These are phyloP conservation scores for Pagetopsis macropterus DNA, from an alignment of 2,797 vertebrate species.

Conservation along the genomic window DNA sequence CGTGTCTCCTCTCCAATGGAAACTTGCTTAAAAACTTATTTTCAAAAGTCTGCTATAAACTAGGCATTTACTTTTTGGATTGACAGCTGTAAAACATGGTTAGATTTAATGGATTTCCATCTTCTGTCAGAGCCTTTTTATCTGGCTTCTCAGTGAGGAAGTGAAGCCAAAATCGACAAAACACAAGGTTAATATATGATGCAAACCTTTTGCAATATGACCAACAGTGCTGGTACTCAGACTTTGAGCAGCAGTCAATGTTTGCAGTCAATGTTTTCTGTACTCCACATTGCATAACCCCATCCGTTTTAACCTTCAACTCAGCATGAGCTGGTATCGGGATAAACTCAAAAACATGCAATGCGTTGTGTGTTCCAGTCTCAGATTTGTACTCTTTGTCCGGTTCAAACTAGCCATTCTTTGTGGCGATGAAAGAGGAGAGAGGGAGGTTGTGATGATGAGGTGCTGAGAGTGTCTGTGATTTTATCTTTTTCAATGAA, in stretches of 20 bases:
- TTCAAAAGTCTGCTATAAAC: background rate
- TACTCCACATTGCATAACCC: slow-evolving; percentile 48
- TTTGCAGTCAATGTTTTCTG: slow-evolving; percentile 26
- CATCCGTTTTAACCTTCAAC: slow-evolving; percentile 34
- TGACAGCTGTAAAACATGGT: background rate
- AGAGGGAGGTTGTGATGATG: slow-evolving; percentile 18
- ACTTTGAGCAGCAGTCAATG: background rate
- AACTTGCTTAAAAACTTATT: background rate
- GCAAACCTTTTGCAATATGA: slow-evolving; percentile 4
- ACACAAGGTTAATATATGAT: background rate
- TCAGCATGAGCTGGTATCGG: slow-evolving; percentile 42
- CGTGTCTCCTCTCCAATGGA: background rate
- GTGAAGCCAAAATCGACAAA: background rate
- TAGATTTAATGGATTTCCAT: background rate
- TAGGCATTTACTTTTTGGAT: background rate
- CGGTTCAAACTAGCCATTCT: slow-evolving; percentile 43
- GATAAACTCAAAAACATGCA: slow-evolving; percentile 47
- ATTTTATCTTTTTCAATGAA: slow-evolving; percentile 26
- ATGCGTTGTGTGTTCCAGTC: slow-evolving; percentile 52
- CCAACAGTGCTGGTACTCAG: background rate
- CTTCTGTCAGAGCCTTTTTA: too few species aligned
- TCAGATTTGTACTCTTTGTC: slow-evolving; percentile 47
- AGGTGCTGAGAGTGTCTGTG: slow-evolving; percentile 34
- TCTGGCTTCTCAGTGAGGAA: background rate
- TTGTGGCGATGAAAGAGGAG: slow-evolving; percentile 6